Percentiles rank a stretch among this genome's conserved stretches.
phyloP scores from a whole-genome alignment of 2,113 vertebrate genomes.

The Bubo scandiacus region DNA sequence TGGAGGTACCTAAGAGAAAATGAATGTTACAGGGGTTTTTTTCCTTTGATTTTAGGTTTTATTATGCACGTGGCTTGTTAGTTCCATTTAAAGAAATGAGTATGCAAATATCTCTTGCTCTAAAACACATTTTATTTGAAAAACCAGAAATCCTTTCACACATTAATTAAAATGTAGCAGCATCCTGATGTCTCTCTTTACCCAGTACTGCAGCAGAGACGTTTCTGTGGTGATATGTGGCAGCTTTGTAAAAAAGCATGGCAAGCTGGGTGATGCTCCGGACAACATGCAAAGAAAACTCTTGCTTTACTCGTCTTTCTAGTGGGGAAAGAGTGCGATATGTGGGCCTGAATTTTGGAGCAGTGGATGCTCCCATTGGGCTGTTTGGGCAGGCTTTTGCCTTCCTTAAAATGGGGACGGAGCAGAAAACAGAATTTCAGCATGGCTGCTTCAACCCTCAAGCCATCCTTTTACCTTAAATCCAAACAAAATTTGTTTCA shows the following conservation, averaged over 20 bases:
- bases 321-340: background rate
- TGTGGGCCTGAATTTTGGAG: background rate
- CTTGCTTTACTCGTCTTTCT: background rate
- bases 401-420: background rate
- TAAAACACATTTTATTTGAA: background rate
- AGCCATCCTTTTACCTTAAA: background rate
- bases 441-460: background rate
- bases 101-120: background rate
- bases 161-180: background rate
- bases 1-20: slow-evolving; percentile 4
- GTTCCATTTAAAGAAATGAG: background rate
- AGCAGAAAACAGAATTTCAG: background rate
- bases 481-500: background rate
- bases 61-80: background rate
- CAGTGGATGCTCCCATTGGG: rapidly evolving
- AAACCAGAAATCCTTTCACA: background rate
- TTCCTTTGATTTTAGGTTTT: slow-evolving; percentile 9
- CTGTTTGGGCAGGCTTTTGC: background rate
- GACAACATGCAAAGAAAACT: background rate
- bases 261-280: background rate
- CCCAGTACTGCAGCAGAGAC: background rate
- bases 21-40: background rate
- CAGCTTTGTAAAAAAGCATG: background rate
- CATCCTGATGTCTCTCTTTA: background rate
- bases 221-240: rapidly evolving